Evolutionary conservation across 1,140 invertebrate genomes (phyloP).

Genomic region (Saccostrea glomerata): DNA sequence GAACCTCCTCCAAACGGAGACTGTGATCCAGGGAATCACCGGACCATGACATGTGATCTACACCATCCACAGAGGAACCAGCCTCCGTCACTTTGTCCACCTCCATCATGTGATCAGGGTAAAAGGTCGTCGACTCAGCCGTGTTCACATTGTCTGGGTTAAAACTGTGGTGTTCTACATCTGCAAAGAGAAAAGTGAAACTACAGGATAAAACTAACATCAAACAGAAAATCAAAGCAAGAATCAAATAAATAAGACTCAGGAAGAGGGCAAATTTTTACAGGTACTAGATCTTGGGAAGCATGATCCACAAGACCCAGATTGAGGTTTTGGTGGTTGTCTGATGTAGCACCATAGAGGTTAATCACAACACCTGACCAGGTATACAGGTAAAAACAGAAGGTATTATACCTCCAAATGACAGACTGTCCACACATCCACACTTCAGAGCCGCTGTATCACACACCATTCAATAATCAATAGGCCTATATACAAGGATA

Average conservation of each 20-base stretch:
- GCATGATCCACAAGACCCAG: background rate
- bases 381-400: conserved; percentile 4
- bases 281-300: background rate
- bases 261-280: background rate
- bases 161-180: conserved; percentile 23
- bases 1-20: conserved; percentile 14
- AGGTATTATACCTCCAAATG: background rate
- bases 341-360: background rate
- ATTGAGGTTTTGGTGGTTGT: background rate
- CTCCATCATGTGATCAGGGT: conserved; percentile 29
- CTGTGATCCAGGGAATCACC: conserved; percentile 2
- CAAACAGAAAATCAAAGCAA: background rate
- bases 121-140: conserved; percentile 5
- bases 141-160: conserved; percentile 20
- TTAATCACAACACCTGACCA: conserved; percentile 20
- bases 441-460: background rate
- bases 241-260: background rate
- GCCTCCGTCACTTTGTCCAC: background rate
- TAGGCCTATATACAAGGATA: background rate
- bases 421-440: conserved; percentile 17
- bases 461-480: conserved; percentile 33
- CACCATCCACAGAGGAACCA: background rate
- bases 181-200: background rate
- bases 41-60: conserved; percentile 3
- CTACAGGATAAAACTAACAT: background rate